Base-by-base conservation (phyloP, 2,113 vertebrate genomes). In the Pimephales promelas region DNA sequence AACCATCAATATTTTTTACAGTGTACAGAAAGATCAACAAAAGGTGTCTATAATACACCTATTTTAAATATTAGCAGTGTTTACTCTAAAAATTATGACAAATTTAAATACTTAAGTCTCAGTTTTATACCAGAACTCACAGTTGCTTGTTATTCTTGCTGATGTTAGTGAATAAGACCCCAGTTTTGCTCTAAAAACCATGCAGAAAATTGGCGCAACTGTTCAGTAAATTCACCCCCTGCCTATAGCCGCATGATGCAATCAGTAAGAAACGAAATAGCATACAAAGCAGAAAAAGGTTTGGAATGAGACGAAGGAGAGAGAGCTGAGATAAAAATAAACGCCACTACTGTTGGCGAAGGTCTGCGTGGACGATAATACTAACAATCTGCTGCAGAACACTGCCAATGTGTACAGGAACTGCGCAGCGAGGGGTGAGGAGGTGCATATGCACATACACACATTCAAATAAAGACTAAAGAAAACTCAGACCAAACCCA, bases 301-400 rank as follows among this genome's bases (percentile, higher is more conserved):
- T 40, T 56, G 26, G n/a, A 80, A 31, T 34, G 22, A 54, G 64
- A 66, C n/a, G 20, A 61, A 52, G 66, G 54, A 62, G 34, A 76
- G 64, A 28, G 16, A 45, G 64, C 78, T 72, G 85, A 86, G 88
- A 89, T 91, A 89, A 90, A 91, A 87, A 90, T 89, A 90, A 80
- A 89, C 82, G 82, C 57, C 86, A 86, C 81, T 83, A 88, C 84
- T 85, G 82, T 87, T 85, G 87, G 83, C 68, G 36, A 88, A 80
- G 86, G 83, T 84, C 74, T 88, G 81, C 85, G 22, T 13, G 83
- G 81, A 73, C 52, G 49, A 85, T 89, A 88, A 90, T 86, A 78
- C 88, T 77, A 73, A 88, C 91, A 92, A 91, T 90, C 90, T 92
- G 90, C 90, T 89, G 84, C 83, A 61, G 75, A 82, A 80, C 80